phyloP scores from a whole-genome alignment of 2,888 invertebrate species.

The Ptychoptera contaminata region DNA sequence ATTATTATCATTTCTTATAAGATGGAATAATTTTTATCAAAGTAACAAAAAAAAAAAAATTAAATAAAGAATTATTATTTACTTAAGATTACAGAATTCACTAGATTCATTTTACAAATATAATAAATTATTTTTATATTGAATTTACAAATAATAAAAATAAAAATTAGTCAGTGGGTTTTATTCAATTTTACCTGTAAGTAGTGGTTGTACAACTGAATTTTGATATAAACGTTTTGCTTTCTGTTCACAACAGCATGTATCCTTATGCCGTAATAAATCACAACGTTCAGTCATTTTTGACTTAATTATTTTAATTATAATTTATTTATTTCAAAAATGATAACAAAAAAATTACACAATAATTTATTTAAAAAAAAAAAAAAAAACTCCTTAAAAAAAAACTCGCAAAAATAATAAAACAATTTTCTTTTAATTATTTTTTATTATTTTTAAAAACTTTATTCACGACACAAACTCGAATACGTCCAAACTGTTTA shows the following conservation, averaged over 20 bases:
- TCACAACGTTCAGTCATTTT: conserved; percentile 26
- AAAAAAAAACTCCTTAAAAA: no score
- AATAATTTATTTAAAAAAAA: no score
- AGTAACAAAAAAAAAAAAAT: neutral
- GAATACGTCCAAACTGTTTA: no score
- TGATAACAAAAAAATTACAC: no score
- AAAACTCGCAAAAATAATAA: no score
- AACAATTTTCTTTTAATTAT: no score
- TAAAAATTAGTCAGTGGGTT: conserved; percentile 2
- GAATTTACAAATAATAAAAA: neutral
- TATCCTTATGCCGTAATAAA: conserved; percentile 5
- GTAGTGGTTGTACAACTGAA: conserved; percentile 68
- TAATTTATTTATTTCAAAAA: conserved; percentile 34
- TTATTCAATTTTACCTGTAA: conserved; percentile 53
- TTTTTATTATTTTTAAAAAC: no score
- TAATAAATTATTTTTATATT: neutral
- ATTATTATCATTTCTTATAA: no score
- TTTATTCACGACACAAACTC: no score
- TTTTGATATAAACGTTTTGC: conserved; percentile 22
- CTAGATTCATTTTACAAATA: neutral
- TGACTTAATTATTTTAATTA: conserved; percentile 25
- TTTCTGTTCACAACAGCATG: neutral
- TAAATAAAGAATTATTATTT: no score
- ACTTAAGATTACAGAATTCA: no score
- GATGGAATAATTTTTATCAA: neutral